These are phyloP conservation scores for Parotia lawesii DNA, from an alignment of 2,113 vertebrate species.

Conservation along the genomic window DNA sequence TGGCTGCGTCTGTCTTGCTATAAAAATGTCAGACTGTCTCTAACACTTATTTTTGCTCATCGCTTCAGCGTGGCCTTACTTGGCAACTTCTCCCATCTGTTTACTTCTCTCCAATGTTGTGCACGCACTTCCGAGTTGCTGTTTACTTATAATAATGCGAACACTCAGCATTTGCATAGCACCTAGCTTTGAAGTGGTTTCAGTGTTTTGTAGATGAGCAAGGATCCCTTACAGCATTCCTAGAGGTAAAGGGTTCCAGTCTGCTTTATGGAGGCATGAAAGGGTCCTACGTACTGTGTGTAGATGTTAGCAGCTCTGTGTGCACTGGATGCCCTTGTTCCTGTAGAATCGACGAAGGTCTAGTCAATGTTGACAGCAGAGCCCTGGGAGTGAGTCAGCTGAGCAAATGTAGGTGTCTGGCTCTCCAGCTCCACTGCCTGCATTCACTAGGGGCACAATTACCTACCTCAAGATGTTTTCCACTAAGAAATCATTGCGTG, in stretches of 20 bases:
- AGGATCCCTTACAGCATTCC: not conserved
- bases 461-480: slow-evolving; percentile 13
- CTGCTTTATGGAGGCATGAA: not conserved
- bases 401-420: slow-evolving; percentile 32
- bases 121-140: not conserved
- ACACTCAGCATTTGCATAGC: not conserved
- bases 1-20: not conserved
- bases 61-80: slow-evolving; percentile 14
- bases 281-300: rapidly evolving
- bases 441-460: not conserved
- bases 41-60: slow-evolving; percentile 32
- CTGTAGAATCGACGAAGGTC: not conserved
- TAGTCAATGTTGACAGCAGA: not conserved
- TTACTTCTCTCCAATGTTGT: not conserved
- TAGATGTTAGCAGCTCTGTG: not conserved
- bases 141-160: not conserved
- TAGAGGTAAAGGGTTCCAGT: not conserved
- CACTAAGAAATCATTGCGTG: slow-evolving; percentile 11
- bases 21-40: slow-evolving; percentile 46
- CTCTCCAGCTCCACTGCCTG: slow-evolving; percentile 12
- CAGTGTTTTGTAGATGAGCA: not conserved
- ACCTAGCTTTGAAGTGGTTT: not conserved
- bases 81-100: slow-evolving; percentile 55
- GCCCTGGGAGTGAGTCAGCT: not conserved
- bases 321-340: not conserved